Base-by-base conservation (phyloP, 2,888 invertebrate genomes). In the Rhimphoctona megacephalus region DNA sequence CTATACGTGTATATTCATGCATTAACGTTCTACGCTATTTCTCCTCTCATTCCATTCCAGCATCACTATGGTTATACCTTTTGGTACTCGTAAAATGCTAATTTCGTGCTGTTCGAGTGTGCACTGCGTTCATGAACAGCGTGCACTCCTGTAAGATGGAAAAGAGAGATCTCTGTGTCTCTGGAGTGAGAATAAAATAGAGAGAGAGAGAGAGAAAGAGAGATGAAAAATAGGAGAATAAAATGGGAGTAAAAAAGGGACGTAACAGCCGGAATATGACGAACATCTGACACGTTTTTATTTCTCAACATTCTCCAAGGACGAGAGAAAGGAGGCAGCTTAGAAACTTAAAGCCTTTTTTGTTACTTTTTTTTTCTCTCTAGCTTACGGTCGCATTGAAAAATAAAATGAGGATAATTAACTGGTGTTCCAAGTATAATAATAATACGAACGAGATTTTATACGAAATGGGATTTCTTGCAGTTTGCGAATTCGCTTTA, bases 41-140 rank as follows among this genome's bases (percentile, higher is more conserved):
- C 72, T 73, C 39, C 30, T 39, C 19, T 67, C 52, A 61, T 85
- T 80, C 49, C 74, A 30, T 80, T 49, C 69, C 43, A 43, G 19
- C 76, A 49, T 39, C 70, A 66, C 76, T 57, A 49, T 22, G 77
- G 66, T 19, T 72, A 49, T 49, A 77, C 72, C 30, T 66, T n/a
- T n/a, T 74, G 66, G 70, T 77, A 46, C 81, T 85, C 77, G 77
- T 85, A 81, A 81, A 85, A 85, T 85, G 81, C 85, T 85, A 85
- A 81, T 81, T 81, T 78, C 77, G 81, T 25, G 57, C 52, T 81
- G 36, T 46, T 66, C 54, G 73, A 73, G 69, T 76, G 52, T 76
- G 69, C 52, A 66, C 77, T 36, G 46, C 67, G 57, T 73, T 46
- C 66, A 57, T 74, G 57, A 39, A 33, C n/a, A 52, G 52, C 2